phyloP scores from a whole-genome alignment of 1,140 invertebrate species.

The Pachyrhynchus sulphureomaculatus region DNA sequence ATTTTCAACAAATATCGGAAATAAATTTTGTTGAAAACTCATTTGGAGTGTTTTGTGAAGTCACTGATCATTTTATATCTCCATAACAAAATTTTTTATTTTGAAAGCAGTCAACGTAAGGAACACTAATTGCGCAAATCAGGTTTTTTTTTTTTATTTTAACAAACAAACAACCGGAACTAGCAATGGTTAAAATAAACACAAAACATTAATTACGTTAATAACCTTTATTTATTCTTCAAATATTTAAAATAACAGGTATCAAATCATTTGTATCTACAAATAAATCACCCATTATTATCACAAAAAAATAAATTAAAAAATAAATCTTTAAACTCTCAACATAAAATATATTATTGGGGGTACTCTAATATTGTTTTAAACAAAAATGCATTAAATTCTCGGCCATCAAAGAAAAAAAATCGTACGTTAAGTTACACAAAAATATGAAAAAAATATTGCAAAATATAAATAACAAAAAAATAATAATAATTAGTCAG shows the following conservation, averaged over 20 bases:
- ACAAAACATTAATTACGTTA: conserved; percentile 5
- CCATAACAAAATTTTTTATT: no score
- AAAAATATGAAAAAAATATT: conserved; percentile 9
- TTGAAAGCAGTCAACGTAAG: no score
- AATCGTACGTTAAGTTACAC: conserved; percentile 1
- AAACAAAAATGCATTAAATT: background rate
- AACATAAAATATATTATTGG: conserved; percentile 16
- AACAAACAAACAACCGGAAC: no score
- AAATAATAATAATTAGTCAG: conserved; percentile 9
- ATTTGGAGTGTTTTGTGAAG: no score
- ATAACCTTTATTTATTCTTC: conserved; percentile 20
- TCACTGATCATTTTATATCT: no score
- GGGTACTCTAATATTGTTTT: conserved; percentile 7
- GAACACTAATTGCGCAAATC: no score
- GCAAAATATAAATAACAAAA: conserved; percentile 1
- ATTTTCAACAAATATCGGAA: no score
- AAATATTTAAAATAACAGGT: conserved; percentile 28
- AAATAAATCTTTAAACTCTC: conserved; percentile 17
- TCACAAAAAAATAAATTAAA: conserved; percentile 16
- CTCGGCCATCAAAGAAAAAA: background rate
- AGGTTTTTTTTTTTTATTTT: no score
- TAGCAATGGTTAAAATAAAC: no score
- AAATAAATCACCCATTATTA: conserved; percentile 29
- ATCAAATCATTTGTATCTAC: conserved; percentile 23
- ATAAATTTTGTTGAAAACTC: no score